Base-by-base conservation (phyloP, 2,797 vertebrate genomes). In the Hyperoplus lanceolatus region DNA sequence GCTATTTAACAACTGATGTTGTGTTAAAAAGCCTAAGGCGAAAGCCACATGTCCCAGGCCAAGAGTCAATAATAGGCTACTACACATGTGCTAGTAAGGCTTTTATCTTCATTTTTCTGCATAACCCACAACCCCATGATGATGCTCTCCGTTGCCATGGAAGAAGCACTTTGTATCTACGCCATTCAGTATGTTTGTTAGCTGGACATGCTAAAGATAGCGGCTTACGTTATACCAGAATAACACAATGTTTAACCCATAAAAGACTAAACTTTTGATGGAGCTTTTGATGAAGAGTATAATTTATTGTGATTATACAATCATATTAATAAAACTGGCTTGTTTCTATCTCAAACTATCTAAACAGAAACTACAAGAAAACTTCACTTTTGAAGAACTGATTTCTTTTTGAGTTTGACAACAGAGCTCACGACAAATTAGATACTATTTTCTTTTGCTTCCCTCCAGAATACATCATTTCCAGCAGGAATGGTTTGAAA, bases 361-460 rank as follows among this genome's bases (percentile, higher is more conserved):
- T 60, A 41, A n/a, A 43, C 7, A 58, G 36, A 18, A 64, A 48
- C 0, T 29, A 43, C 2, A 29, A 51, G 29, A 46, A 3, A 79
- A 49, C 16, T 18, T 3, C 51, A 70, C 71, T 56, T 29, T 51
- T 66, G 11, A 79, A 66, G 36, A 60, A 55, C 10, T 57, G 55
- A 59, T 76, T 81, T 76, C 68, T 41, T 16, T 45, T 43, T 15
- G 16, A 59, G 59, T 62, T 42, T 75, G 56, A 73, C 79, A 67
- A 71, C 48, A 77, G 53, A 69, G 72, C 43, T 63, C 64, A 84
- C 53, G 68, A 63, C 39, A 77, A 81, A 78, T 79, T 48, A 59
- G 80, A 68, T 53, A 49, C 16, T 6, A 57, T 60, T 77, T 84
- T 66, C 14, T 82, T 29, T 58, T 8, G 61, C 49, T 76, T 58